Conservation (phyloP, 2,113 vertebrate genomes). For the Rissa tridactyla region DNA sequence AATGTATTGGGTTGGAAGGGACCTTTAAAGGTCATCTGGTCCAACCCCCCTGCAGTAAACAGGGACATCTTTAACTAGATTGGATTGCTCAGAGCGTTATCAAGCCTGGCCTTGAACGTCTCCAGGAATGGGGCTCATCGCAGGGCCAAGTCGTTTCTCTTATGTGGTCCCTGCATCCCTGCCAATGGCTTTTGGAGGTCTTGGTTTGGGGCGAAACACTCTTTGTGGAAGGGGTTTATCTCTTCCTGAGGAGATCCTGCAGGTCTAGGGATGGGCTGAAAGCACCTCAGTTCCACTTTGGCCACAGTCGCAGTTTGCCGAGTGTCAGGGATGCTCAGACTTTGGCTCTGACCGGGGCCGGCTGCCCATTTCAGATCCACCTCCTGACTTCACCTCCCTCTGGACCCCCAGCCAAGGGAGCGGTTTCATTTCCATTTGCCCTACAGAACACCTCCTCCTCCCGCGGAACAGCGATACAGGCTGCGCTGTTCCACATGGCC, state of each 20-base stretch:
- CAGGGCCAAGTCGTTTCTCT: not conserved
- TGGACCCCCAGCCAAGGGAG: not conserved
- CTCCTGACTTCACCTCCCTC: not conserved
- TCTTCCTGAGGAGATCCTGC: not conserved
- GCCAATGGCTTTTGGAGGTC: not conserved
- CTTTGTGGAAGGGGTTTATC: not conserved
- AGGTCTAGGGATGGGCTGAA: not conserved
- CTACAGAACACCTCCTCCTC: not conserved
- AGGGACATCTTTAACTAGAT: too few relatives aligned
- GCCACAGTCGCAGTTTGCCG: not conserved
- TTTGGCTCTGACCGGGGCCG: not conserved
- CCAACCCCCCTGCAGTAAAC: too few relatives aligned
- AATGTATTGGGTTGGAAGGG: too few relatives aligned
- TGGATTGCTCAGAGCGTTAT: too few relatives aligned
- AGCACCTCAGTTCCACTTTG: not conserved
- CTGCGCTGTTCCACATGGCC: not conserved
- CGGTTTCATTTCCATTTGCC: not conserved
- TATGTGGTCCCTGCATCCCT: rapidly evolving
- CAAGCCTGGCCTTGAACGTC: too few relatives aligned
- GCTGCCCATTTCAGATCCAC: not conserved
- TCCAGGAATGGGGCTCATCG: not conserved
- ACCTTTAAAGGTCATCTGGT: too few relatives aligned
- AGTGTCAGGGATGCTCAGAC: not conserved
- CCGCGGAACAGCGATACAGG: not conserved
- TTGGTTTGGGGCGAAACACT: not conserved